These are phyloP conservation scores for Phycodurus eques DNA, from an alignment of 2,113 vertebrate genomes.

Conservation along the genomic window DNA sequence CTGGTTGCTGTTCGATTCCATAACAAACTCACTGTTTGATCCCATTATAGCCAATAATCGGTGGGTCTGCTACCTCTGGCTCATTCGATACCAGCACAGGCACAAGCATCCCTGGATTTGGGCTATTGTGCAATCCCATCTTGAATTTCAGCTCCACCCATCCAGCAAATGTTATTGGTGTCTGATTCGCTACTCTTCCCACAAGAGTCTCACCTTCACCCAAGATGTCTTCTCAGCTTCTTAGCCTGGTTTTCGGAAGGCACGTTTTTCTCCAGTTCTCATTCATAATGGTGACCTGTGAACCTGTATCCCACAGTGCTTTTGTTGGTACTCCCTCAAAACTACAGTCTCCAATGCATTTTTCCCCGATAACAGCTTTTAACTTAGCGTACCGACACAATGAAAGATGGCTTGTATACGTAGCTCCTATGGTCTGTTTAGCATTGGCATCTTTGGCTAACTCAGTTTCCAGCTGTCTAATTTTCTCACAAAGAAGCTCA, in stretches of 20 bases:
- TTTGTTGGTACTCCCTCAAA: constrained; percentile 8
- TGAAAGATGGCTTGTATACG: not conserved
- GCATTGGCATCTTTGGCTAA: not conserved
- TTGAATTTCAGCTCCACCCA: not conserved
- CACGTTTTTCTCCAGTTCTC: not conserved
- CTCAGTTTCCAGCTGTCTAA: constrained; percentile 1
- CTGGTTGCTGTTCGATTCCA: constrained; percentile 8
- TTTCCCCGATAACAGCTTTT: not conserved
- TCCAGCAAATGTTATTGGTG: not conserved
- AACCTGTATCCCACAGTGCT: constrained; percentile 10
- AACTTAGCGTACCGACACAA: too few relatives aligned
- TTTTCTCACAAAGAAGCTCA: not conserved
- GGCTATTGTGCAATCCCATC: not conserved
- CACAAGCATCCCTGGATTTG: not conserved
- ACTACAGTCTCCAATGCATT: constrained; percentile 1
- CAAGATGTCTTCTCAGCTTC: not conserved
- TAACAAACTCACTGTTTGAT: constrained; percentile 1
- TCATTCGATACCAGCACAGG: constrained; percentile 6
- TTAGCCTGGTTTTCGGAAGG: not conserved
- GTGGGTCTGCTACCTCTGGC: constrained; percentile 10
- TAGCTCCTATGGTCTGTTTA: not conserved
- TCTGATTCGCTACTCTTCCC: constrained; percentile 10
- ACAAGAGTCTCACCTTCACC: not conserved
- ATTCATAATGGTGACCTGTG: not conserved
- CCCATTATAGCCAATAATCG: constrained; percentile 8